These are phyloP conservation scores for Andrena flavipes DNA, from an alignment of 2,888 invertebrate genomes.

Conservation along the genomic window DNA sequence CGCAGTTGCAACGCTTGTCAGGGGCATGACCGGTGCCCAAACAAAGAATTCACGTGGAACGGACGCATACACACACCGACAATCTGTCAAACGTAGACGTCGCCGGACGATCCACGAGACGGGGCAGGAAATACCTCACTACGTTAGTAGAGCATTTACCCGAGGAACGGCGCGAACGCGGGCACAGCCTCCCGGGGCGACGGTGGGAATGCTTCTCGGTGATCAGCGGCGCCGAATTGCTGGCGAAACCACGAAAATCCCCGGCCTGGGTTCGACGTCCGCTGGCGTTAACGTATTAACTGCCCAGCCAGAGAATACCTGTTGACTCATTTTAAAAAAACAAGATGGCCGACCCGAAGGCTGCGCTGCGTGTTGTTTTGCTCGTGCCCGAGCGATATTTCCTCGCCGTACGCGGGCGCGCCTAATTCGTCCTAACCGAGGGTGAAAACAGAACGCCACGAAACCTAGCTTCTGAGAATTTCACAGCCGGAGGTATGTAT, in stretches of 20 bases:
- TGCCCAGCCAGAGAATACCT: conserved; percentile 58
- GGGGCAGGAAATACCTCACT: conserved; percentile 74
- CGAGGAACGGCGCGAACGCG: conserved; percentile 6
- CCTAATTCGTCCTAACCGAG: no score
- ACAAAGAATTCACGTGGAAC: conserved; percentile 81
- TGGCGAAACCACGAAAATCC: conserved; percentile 49
- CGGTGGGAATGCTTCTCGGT: background rate
- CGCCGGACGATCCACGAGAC: conserved; percentile 75
- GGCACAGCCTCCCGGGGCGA: background rate
- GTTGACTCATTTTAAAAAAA: conserved; percentile 62
- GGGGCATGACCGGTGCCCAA: conserved; percentile 77
- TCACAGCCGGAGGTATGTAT: background rate
- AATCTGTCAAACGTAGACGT: conserved; percentile 80
- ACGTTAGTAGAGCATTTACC: conserved; percentile 67
- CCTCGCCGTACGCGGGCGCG: conserved; percentile 24
- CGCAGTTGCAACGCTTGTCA: conserved; percentile 70
- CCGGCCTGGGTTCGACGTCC: conserved; percentile 55
- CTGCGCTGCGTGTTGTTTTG: conserved; percentile 66
- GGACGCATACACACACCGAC: conserved; percentile 75
- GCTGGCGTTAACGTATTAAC: conserved; percentile 61
- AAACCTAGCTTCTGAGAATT: background rate
- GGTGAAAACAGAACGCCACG: background rate
- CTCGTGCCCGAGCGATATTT: conserved; percentile 55
- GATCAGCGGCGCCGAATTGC: conserved; percentile 13
- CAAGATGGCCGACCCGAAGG: conserved; percentile 69